Evolutionary conservation across 2,113 vertebrate species (phyloP), one percentile per base, ranked within the genome.

Genomic region (Irena cyanogastra): DNA sequence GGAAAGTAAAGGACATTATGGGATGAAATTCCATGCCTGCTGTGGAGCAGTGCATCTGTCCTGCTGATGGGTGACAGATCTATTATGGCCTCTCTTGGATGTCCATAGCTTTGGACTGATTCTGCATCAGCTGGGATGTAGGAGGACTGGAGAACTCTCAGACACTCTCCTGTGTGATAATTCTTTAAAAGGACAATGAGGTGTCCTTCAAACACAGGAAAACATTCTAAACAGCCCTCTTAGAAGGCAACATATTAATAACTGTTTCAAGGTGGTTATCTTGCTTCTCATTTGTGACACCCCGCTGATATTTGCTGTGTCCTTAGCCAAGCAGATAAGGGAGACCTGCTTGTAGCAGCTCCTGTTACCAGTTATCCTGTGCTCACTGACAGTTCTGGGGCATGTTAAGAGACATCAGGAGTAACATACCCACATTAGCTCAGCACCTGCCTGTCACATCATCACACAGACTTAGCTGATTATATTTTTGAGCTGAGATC

Each of bases 121-220:
- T 65, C 41, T 92, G 31, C 45, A 8, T 45, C 20, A 28, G 16
- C 81, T 50, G 37, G 15, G 20, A 30, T 49, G 30, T 53, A 24
- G n/a, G n/a, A n/a, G n/a, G n/a, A n/a, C 71, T 56, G 5, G 14
- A 37, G 30, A 41, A 18, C 21, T 57, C n/a, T 14, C 28, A 41
- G 31, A n/a, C 7, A 1, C 26, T 41, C 26, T 81, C 61, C 60
- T 4, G 4, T 13, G 24, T 3, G 0, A 2, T 42, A 9, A 66
- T 76, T 52, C 45, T 77, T 61, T 60, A 61, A 83, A 68, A 65
- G 21, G 53, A 21, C 26, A 37, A 4, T 7, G 52, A 70, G 9
- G 3, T 31, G 10, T 35, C 64, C 33, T 57, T 87, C 39, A 53
- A 89, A 64, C 23, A 61, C 16, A 64, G 35, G 41, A 53, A 42